Base-by-base conservation (phyloP, 2,888 invertebrate genomes). In the Tinea pellionella region DNA sequence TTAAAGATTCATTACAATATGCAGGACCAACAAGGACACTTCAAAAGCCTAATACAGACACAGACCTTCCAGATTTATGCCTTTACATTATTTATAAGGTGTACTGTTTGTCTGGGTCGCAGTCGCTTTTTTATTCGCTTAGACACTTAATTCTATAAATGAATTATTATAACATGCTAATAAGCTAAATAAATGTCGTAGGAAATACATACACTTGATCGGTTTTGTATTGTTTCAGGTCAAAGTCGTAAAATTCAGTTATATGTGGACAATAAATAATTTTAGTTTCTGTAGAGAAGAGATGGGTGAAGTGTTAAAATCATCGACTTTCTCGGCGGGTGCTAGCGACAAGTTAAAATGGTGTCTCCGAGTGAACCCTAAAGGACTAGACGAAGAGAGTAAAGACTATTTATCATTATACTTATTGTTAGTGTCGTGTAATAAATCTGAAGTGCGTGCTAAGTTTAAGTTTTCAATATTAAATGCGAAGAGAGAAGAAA, bases 221-320 rank as follows among this genome's bases (percentile, higher is more conserved):
- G 37, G 37, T 47, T 15, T 47, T 16, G 16, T 47, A 24, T 53
- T 53, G 53, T 53, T 90, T 19, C 93, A 98, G 97, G 98, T 99
- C 83, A 99, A 99, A 93, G 99, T 99, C 88, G 97, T 99, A 72
- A 99, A 99, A 90, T 99, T 99, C 92, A 98, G 98, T 89, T 99
- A 99, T 89, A 99, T 99, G 97, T 99, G 99, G 99, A 99, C 99
- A 82, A 99, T 99, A 90, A 99, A 99, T 90, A 99, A 99, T 92
- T 99, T 99, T 90, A 98, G 98, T 90, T 99, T 99, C 90, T 99
- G 99, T 90, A 95, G 99, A 71, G 99, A 99, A 89, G 99, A 99
- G 89, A 99, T 99, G 99, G 99, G 99, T 72, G 99, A 99, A 90
- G 99, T 99, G 70, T 91, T 99, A 79, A 99, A 99, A 90, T 98